Base-by-base conservation (phyloP, 2,797 vertebrate genomes). In the Sebastes oblongus region DNA sequence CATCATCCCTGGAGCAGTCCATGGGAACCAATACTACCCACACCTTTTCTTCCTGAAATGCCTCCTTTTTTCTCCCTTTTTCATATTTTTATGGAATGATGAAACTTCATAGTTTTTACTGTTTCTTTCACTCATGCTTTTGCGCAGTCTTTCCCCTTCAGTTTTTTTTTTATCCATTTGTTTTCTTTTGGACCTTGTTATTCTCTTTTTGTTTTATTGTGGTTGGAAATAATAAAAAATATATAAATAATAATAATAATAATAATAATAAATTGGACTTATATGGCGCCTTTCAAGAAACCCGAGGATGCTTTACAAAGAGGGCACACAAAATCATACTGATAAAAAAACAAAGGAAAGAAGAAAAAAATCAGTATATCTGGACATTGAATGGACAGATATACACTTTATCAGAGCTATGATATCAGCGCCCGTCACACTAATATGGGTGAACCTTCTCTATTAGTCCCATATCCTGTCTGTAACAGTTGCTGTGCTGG, bases 401-500 rank as follows among this genome's bases (percentile, higher is more conserved):
- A 59, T 59, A 69, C 87, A 73, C 66, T 83, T 89, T 42, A 86
- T 89, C 80, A 84, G 68, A 86, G 86, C 73, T 78, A 78, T 72
- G 52, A 80, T 83, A 81, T 74, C 80, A 55, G 66, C 72, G 80
- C 66, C 87, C 85, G 25, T 66, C 64, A 82, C 64, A 68, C 60
- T 82, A 74, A 66, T 78, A 67, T 60, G 90, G 84, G 77, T 73
- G 61, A 75, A 64, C 62, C 80, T 86, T 90, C 70, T 90, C 24
- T 79, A 25, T 79, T 84, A 52, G 82, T 88, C 83, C 81, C 80
- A 72, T 30, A 50, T 91, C 89, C 89, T 90, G 92, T 93, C 90
- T 92, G 83, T 89, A 91, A 86, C 72, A 59, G 85, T 89, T 90
- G 89, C 91, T 93, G 91, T 88, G 88, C 84, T 91, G 83, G 52